Evolutionary conservation across 2,797 vertebrate genomes (phyloP), one percentile per base, ranked within the genome.

Genomic region (Sparidentex hasta): DNA sequence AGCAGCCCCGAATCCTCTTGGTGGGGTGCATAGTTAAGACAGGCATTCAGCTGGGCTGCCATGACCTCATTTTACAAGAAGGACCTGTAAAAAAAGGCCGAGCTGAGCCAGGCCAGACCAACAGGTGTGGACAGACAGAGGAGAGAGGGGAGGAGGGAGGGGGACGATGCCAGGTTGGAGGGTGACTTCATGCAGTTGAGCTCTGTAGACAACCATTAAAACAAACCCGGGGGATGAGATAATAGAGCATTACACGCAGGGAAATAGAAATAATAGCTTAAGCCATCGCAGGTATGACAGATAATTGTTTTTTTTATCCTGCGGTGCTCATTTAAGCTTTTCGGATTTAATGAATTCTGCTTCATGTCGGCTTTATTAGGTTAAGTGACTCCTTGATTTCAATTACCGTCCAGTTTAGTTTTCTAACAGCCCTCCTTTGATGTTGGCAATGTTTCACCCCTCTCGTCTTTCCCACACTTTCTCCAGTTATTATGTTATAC

Each of bases 51-150:
- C 73, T 33, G 68, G 77, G n/a, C 81, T 48, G 71, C 83, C 9
- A 78, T 95, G 93, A 95, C 92, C 92, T 95, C 92, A 94, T 89
- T 90, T 90, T 62, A 90, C 76, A 90, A 91, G 92, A 72, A 83
- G 84, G 82, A 77, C 67, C 78, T 70, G 76, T 86, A 71, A 87
- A 80, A 80, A 66, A 38, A 67, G 17, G 46, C 51, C 18, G 3
- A 18, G 21, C 59, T 23, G 63, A 20, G 69, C 81, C 71, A 4
- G 78, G 81, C 71, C 74, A 69, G 79, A 77, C 82, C 76, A 65
- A 92, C 91, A 92, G 92, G 90, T 92, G 92, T 82, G 86, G 59
- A 55, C n/a, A 21, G 52, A 81, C 51, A n/a, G 79, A 64, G 23
- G 61, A 47, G 76, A 55, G 58, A 21, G 7, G 20, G 7, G 20